A percentile compares a stretch with the other conserved stretches of the same genome.
These are phyloP conservation scores for Trachelus tabidus DNA, from an alignment of 2,888 invertebrate genomes.

Conservation along the genomic window DNA sequence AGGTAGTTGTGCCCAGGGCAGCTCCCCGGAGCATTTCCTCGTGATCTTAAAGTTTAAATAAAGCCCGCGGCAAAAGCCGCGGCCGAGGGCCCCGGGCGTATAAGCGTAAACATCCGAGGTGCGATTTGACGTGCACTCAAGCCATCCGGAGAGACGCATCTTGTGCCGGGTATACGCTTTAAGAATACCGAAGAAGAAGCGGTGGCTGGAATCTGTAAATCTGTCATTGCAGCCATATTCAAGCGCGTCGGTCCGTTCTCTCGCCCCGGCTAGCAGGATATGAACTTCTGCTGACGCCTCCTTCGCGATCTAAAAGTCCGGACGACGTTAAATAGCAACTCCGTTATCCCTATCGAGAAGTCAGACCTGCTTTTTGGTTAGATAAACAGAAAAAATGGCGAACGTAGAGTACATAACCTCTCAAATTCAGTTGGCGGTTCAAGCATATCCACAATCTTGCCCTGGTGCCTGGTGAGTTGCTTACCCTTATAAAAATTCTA, in stretches of 20 bases:
- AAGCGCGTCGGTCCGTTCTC: conserved; percentile 13
- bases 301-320: background rate
- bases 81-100: conserved; percentile 27
- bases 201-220: conserved; percentile 65
- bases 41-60: conserved; percentile 18
- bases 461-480: background rate
- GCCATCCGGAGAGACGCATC: conserved; percentile 35
- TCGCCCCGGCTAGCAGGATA: conserved; percentile 38
- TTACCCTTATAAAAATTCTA: background rate
- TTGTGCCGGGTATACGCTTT: conserved; percentile 45
- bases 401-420: background rate
- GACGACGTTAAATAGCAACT: conserved; percentile 5
- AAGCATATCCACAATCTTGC: background rate
- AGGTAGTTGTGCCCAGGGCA: background rate
- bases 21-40: conserved; percentile 1
- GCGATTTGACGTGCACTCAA: conserved; percentile 57
- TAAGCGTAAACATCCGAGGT: conserved; percentile 61
- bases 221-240: conserved; percentile 62
- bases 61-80: conserved; percentile 7
- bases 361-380: background rate
- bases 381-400: background rate
- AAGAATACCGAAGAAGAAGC: conserved; percentile 45
- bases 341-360: background rate
- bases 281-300: conserved; percentile 38
- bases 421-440: background rate